Conservation (phyloP, 2,797 vertebrate genomes). For the Micromesistius poutassou region DNA sequence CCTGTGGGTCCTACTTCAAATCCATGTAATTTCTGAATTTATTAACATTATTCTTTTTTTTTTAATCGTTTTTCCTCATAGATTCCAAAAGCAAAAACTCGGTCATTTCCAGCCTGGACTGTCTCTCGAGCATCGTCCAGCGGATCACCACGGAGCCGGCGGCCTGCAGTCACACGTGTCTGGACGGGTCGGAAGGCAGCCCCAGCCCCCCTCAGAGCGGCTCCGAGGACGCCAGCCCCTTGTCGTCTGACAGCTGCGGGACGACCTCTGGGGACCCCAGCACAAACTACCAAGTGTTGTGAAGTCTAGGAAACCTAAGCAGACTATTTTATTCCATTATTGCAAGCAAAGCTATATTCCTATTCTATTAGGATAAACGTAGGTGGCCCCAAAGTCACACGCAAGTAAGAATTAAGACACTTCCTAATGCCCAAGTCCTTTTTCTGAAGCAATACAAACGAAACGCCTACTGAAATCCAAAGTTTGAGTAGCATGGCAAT, state of each 20-base stretch:
- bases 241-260: slow-evolving; percentile 49
- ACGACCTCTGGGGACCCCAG: slow-evolving; percentile 56
- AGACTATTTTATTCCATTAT: slow-evolving; percentile 29
- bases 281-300: slow-evolving; percentile 81
- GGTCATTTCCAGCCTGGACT: slow-evolving; percentile 85
- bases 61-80: slow-evolving; percentile 47
- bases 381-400: slow-evolving; percentile 4
- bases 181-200: slow-evolving; percentile 60
- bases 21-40: neutral
- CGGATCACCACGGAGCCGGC: slow-evolving; percentile 83
- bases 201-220: slow-evolving; percentile 63
- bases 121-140: slow-evolving; percentile 90
- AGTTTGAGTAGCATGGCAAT: neutral
- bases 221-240: slow-evolving; percentile 61
- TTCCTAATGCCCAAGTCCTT: slow-evolving; percentile 25
- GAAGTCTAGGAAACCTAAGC: slow-evolving; percentile 37
- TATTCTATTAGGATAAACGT: slow-evolving; percentile 5
- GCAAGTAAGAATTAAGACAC: slow-evolving; percentile 7
- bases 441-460: slow-evolving; percentile 13
- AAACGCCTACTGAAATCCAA: slow-evolving; percentile 3
- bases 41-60: neutral
- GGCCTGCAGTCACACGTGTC: slow-evolving; percentile 53
- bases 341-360: slow-evolving; percentile 35
- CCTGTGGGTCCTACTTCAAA: neutral
- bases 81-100: slow-evolving; percentile 76